Percentiles rank a stretch among this genome's conserved stretches.
Conservation (phyloP, 2,113 vertebrate genomes). For the human (Homo sapiens) region DNA sequence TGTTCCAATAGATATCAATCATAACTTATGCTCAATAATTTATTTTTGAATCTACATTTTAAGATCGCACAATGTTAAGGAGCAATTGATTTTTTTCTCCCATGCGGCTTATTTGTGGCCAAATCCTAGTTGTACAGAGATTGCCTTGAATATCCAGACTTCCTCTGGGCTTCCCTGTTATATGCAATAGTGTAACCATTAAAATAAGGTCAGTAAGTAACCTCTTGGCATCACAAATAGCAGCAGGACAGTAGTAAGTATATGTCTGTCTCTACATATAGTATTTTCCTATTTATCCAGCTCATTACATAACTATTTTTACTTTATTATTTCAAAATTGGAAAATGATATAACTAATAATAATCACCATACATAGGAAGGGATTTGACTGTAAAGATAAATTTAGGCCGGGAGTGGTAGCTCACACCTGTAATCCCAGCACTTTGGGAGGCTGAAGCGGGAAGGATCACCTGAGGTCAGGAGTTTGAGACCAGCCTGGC, state of each 20-base stretch:
- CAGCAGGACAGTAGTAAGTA: not conserved
- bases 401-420: not conserved
- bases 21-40: constrained; percentile 49
- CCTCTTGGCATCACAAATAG: not conserved
- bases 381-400: not conserved
- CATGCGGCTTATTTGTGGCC: not conserved
- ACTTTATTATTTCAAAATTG: not conserved
- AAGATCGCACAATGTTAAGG: constrained; percentile 14
- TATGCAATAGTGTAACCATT: not conserved
- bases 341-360: not conserved
- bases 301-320: not conserved
- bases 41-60: constrained; percentile 53
- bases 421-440: too few relatives aligned
- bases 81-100: not conserved
- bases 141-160: not conserved
- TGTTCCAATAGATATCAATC: constrained; percentile 73
- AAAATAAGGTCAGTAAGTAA: not conserved
- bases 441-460: too few relatives aligned
- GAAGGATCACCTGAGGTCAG: too few relatives aligned
- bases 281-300: not conserved
- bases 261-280: not conserved
- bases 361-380: not conserved
- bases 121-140: not conserved
- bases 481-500: too few relatives aligned
- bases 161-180: not conserved